Base-by-base conservation (phyloP, 2,888 invertebrate genomes). In the Protonemura montana region DNA sequence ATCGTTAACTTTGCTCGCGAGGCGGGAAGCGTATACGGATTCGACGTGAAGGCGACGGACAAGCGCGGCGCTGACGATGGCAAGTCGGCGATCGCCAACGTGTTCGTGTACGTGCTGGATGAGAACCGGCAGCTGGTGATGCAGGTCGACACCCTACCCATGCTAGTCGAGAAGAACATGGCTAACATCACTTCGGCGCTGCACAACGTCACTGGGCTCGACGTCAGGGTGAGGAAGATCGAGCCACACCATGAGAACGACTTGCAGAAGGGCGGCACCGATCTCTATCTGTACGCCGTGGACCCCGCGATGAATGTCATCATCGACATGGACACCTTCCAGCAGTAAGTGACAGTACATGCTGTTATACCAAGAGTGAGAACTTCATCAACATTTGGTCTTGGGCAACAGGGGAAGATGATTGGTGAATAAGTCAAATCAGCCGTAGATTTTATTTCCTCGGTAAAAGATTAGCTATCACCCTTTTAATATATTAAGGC, bases 41-140 rank as follows among this genome's bases (percentile, higher is more conserved):
- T 97, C 89, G 97, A 97, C 91, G 96, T 97, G 13, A 97, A 97
- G 91, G 97, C 97, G 13, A 97, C 96, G 0, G 97, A 97, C 90
- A 94, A 95, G 87, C 92, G 93, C 29, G 97, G 97, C 0, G 95
- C 95, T 80, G 96, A 96, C 89, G 95, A 96, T 89, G 97, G 97
- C 0, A 94, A 94, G 87, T 97, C 97, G 10, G 95, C 96, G 83
- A 97, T 97, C 88, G 95, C 96, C 85, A 97, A 97, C 90, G 96
- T 97, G 87, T 96, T 97, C 91, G 97, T 97, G 0, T 97, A 97
- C 90, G 95, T 97, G 0, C 91, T 97, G 85, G 96, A 97, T 88
- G 96, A 97, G 89, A 94, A 94, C 87, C 95, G 95, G 89, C 96
- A 97, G 90, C 93, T 97, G 29, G 95, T 97, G 0, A 92, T 97